Evolutionary conservation across 2,888 invertebrate species (phyloP), one percentile per base, ranked within the genome.

Genomic region (Julus scandinavius): DNA sequence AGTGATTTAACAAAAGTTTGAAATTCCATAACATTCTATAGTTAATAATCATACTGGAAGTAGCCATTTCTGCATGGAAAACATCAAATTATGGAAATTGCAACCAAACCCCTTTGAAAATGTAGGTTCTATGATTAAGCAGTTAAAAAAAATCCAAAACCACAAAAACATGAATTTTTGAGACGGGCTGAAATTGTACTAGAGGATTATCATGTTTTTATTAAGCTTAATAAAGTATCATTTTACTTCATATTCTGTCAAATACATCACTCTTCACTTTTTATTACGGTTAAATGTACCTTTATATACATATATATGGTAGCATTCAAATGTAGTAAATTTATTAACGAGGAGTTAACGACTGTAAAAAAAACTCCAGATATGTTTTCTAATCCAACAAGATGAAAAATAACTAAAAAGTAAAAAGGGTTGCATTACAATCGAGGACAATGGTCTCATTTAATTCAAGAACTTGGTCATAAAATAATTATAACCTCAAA

Each of bases 401-500:
- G 80, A 40, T 40, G 3, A 38, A 80, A 80, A 80, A 38, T 29
- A 38, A 7, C 5, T 80, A 15, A 80, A 80, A 11, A 80, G 40
- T 38, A 15, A 38, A 38, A 80, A 80, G 80, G 29, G 4, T 40
- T 40, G 80, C 80, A 13, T 40, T 4, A 38, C 38, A 80, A 80
- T 80, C 38, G 80, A 80, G 80, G 80, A 80, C 80, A 80, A 38
- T 38, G 80, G 29, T 80, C 80, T 80, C 80, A 38, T 38, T 80
- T 40, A 80, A 80, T 40, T 29, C 80, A 38, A 80, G 80, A 80
- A 72, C 38, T 80, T 38, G 38, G 80, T 80, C 80, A 38, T 80
- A 80, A 80, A 80, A 80, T 80, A 40, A 80, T 80, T 80, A 15
- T 80, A 80, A 80, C 80, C 80, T 80, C 80, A 80, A 15, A 80